phyloP scores from a whole-genome alignment of 2,888 invertebrate species.

The Bruchidius siliquastri region DNA sequence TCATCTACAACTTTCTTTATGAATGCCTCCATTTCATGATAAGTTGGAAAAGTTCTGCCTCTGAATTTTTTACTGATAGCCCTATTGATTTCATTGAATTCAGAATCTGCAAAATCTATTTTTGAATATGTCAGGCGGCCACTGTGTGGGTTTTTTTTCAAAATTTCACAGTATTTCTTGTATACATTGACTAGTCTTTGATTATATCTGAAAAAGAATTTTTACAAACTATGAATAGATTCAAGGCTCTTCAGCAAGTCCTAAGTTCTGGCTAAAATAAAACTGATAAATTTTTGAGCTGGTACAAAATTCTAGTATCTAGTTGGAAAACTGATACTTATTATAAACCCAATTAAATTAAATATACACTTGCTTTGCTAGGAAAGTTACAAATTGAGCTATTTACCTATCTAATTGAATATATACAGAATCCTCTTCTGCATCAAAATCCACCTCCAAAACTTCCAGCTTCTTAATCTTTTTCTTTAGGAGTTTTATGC shows the following conservation, averaged over 20 bases:
- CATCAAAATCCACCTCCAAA: constrained; percentile 68
- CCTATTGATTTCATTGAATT: constrained; percentile 32
- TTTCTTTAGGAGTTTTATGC: constrained; percentile 59
- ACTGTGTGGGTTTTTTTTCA: constrained; percentile 33
- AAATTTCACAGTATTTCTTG: constrained; percentile 31
- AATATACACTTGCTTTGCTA: no score
- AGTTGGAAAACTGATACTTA: no score
- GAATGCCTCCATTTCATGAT: constrained; percentile 34
- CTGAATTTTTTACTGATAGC: constrained; percentile 36
- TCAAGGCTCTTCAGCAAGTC: background rate
- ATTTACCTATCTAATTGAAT: constrained; percentile 61
- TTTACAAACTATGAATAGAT: background rate
- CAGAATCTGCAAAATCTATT: constrained; percentile 31
- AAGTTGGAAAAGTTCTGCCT: constrained; percentile 36
- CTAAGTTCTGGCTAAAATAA: no score
- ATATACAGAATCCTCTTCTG: constrained; percentile 67
- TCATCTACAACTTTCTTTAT: constrained; percentile 31
- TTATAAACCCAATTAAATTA: no score
- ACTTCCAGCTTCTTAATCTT: constrained; percentile 65
- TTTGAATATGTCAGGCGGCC: constrained; percentile 31
- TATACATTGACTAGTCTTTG: constrained; percentile 30
- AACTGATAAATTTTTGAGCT: no score
- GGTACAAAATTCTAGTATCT: no score
- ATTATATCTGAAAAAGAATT: constrained; percentile 25
- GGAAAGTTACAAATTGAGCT: no score